Conservation (phyloP, 2,888 invertebrate genomes). For the Ophioninae sp. region DNA sequence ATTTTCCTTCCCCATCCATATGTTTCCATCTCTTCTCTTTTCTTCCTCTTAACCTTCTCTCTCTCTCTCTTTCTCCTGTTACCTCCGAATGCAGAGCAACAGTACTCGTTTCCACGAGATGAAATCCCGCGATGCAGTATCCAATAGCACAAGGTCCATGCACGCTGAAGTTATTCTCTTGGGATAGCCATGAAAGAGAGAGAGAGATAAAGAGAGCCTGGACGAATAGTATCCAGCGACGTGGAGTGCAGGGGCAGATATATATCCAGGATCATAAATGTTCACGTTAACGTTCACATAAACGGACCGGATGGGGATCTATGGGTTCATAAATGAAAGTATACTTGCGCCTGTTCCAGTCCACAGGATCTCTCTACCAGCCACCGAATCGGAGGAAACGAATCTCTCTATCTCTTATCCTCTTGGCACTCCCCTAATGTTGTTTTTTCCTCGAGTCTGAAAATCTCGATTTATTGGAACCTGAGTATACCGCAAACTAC, state of each 20-base stretch:
- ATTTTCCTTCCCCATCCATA: slow-evolving; percentile 2
- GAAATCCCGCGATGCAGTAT: slow-evolving; percentile 34
- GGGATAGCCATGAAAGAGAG: slow-evolving; percentile 30
- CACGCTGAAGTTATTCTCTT: slow-evolving; percentile 38
- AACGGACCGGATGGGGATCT: slow-evolving; percentile 59
- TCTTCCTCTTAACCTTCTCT: not conserved
- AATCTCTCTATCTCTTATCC: slow-evolving; percentile 11
- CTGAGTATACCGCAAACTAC: not conserved
- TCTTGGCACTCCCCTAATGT: not conserved
- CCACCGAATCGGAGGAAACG: slow-evolving; percentile 21
- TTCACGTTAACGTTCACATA: slow-evolving; percentile 61
- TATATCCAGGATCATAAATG: slow-evolving; percentile 58
- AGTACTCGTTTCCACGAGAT: slow-evolving; percentile 23
- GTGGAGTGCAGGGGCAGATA: slow-evolving; percentile 34
- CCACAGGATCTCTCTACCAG: not conserved
- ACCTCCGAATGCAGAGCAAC: slow-evolving; percentile 4
- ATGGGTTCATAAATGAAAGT: slow-evolving; percentile 59
- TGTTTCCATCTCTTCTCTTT: not conserved
- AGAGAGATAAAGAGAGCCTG: not conserved
- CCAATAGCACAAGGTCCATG: slow-evolving; percentile 10
- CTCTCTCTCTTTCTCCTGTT: not conserved
- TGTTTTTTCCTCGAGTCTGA: not conserved
- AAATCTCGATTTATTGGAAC: slow-evolving; percentile 17
- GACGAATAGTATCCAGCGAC: slow-evolving; percentile 28
- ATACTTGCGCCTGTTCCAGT: slow-evolving; percentile 43